These are phyloP conservation scores for Rhynchotus rufescens DNA, from an alignment of 2,797 vertebrate genomes.

Conservation along the genomic window DNA sequence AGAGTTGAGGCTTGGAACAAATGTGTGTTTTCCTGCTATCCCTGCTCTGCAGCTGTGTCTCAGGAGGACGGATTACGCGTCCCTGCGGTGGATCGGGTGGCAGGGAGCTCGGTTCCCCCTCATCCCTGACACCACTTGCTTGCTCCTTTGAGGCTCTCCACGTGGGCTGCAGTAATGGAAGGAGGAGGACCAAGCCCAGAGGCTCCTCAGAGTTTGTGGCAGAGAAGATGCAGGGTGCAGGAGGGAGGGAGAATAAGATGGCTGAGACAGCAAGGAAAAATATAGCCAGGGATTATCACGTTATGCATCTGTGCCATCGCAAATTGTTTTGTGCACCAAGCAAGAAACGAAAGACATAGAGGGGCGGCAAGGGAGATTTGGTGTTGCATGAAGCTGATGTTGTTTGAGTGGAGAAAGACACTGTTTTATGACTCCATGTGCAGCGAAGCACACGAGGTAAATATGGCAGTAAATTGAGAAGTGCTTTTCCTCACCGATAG, in stretches of 20 bases:
- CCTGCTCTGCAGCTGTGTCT: rapidly evolving
- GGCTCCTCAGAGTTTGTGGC: rapidly evolving
- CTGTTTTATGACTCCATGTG: neutral
- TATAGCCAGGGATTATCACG: neutral
- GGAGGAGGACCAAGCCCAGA: rapidly evolving
- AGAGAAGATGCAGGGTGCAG: neutral
- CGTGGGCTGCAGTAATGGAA: rapidly evolving
- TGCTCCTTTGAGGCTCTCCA: neutral
- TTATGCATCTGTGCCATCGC: neutral
- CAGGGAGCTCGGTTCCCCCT: neutral
- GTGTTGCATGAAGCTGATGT: constrained; percentile 12
- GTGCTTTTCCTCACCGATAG: constrained; percentile 7
- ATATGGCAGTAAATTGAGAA: constrained; percentile 64
- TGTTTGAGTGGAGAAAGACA: neutral
- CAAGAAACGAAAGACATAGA: rapidly evolving
- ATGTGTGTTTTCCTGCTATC: neutral
- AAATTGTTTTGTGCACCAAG: constrained; percentile 3
- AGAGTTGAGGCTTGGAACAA: neutral
- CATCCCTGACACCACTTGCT: neutral
- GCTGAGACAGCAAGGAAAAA: neutral
- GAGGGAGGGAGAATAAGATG: neutral
- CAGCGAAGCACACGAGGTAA: constrained; percentile 55
- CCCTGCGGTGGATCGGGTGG: rapidly evolving
- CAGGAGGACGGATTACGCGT: rapidly evolving
- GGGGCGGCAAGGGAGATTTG: neutral